Evolutionary conservation across 2,113 vertebrate species (phyloP).

Genomic region (Pelodiscus sinensis): DNA sequence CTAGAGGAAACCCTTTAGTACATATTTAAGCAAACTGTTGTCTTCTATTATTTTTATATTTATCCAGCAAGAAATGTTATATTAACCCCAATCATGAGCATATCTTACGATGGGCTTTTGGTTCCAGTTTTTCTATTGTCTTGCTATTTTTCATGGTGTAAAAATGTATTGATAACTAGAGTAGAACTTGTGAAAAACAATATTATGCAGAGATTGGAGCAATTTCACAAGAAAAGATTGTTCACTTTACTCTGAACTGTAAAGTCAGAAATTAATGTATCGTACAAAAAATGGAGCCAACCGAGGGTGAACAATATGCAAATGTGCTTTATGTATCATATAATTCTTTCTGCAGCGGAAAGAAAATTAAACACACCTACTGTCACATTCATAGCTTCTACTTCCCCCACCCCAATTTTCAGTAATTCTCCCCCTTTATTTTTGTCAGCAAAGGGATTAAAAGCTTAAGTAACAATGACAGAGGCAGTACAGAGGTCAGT

Average conservation of each 20-base stretch:
- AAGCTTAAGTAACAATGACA: not conserved
- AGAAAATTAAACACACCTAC: not conserved
- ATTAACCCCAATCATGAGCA: not conserved
- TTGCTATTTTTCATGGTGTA: not conserved
- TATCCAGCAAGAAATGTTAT: not conserved
- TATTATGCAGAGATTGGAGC: not conserved
- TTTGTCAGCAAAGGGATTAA: conserved; percentile 31
- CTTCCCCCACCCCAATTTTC: not conserved
- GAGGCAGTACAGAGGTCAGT: not conserved
- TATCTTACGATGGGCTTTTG: not conserved
- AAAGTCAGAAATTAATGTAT: not conserved
- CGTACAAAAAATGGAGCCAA: not conserved
- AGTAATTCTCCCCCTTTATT: not conserved
- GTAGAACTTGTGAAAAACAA: not conserved
- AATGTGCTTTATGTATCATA: not conserved
- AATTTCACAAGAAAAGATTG: not conserved
- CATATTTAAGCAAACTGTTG: not conserved
- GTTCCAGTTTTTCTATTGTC: not conserved
- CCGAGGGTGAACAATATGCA: no score
- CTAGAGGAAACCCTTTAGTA: not conserved
- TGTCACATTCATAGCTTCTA: not conserved
- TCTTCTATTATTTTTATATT: not conserved
- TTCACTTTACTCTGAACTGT: not conserved
- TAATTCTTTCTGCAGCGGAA: not conserved
- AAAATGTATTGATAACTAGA: not conserved